Evolutionary conservation across 2,888 invertebrate species (phyloP).

Genomic region (Drosophila buzzatii): DNA sequence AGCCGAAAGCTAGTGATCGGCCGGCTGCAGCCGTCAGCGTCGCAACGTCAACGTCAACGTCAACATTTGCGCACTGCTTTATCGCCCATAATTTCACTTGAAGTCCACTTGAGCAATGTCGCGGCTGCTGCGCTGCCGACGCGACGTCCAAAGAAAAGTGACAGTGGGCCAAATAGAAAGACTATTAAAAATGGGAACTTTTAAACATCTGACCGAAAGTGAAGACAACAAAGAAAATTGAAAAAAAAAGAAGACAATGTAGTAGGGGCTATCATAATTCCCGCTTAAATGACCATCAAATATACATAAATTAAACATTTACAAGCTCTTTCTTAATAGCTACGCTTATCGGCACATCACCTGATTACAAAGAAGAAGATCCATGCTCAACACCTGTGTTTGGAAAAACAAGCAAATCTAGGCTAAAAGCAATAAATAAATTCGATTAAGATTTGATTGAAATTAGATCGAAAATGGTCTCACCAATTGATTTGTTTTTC

Average conservation of each 20-base stretch:
- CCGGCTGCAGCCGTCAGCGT: constrained; percentile 4
- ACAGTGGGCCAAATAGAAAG: constrained; percentile 60
- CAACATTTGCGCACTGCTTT: constrained; percentile 25
- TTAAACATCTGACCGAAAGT: constrained; percentile 39
- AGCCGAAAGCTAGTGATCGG: constrained; percentile 33
- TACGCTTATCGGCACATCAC: background rate
- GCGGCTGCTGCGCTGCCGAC: constrained; percentile 2
- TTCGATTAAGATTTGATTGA: background rate
- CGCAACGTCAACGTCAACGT: constrained; percentile 4
- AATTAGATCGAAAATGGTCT: background rate
- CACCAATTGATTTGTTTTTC: no score
- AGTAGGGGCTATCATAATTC: constrained; percentile 9
- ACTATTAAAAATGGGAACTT: constrained; percentile 55
- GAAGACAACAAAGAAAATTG: constrained; percentile 16
- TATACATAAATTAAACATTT: background rate
- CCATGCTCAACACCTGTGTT: background rate
- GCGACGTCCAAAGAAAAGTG: constrained; percentile 61
- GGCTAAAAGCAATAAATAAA: no score
- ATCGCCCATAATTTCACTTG: constrained; percentile 63
- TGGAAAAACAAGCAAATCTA: background rate
- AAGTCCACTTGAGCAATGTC: constrained; percentile 72
- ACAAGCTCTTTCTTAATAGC: background rate
- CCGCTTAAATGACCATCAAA: constrained; percentile 11
- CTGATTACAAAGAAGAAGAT: background rate
- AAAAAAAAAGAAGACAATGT: constrained; percentile 32